These are phyloP conservation scores for Lates calcarifer DNA, from an alignment of 2,113 vertebrate species.

Conservation along the genomic window DNA sequence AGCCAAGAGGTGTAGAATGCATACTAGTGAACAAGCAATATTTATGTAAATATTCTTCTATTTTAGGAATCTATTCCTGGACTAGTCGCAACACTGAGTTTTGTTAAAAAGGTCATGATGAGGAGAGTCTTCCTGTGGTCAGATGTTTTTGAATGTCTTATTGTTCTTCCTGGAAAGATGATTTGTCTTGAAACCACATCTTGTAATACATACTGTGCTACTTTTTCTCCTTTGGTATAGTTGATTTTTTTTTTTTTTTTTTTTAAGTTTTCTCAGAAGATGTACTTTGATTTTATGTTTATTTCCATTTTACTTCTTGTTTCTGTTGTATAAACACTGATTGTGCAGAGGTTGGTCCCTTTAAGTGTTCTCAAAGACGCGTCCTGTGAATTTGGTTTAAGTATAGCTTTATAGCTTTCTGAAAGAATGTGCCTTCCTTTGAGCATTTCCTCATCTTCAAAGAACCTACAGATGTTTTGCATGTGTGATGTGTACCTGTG, in stretches of 20 bases:
- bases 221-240: constrained; percentile 22
- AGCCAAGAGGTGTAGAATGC: constrained; percentile 19
- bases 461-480: constrained; percentile 39
- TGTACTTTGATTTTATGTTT: neutral
- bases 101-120: constrained; percentile 36
- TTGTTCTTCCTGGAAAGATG: constrained; percentile 6
- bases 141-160: constrained; percentile 53
- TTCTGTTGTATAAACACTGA: constrained; percentile 8
- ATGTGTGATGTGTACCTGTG: constrained; percentile 23
- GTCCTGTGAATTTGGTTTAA: constrained; percentile 37
- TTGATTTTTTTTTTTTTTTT: constrained; percentile 10
- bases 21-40: constrained; percentile 43
- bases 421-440: constrained; percentile 45
- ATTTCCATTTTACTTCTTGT: neutral
- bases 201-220: constrained; percentile 8
- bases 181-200: constrained; percentile 25
- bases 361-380: constrained; percentile 27
- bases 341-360: neutral
- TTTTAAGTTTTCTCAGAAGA: constrained; percentile 14
- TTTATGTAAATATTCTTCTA: constrained; percentile 61
- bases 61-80: constrained; percentile 63
- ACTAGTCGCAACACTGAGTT: constrained; percentile 77
- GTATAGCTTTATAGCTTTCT: constrained; percentile 52
- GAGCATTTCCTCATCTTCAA: constrained; percentile 15
- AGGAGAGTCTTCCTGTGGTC: constrained; percentile 39